Evolutionary conservation across 2,113 vertebrate species (phyloP).

Genomic region (Gasterosteus nipponicus): DNA sequence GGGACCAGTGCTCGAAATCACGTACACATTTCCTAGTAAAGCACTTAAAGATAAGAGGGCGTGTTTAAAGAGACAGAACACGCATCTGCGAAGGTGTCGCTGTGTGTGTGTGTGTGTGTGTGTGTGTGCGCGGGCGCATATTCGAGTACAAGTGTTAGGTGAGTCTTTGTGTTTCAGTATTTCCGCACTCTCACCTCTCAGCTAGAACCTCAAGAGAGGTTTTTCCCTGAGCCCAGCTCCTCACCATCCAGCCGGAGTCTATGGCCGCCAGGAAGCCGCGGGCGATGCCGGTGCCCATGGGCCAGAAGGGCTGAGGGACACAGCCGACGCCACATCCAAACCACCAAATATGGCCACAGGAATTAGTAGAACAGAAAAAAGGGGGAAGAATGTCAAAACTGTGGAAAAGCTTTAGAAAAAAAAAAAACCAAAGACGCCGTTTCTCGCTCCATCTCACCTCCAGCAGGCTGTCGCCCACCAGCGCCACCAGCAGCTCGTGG

Average conservation of each 20-base stretch:
- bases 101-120: background rate
- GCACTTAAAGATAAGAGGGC: slow-evolving; percentile 72
- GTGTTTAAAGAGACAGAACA: slow-evolving; percentile 46
- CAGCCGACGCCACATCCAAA: slow-evolving; percentile 40
- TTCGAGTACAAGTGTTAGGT: background rate
- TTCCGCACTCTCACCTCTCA: slow-evolving; percentile 88
- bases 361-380: background rate
- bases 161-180: slow-evolving; percentile 30
- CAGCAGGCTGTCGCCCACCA: slow-evolving; percentile 95
- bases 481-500: slow-evolving; percentile 90
- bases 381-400: background rate
- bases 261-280: slow-evolving; percentile 97
- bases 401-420: background rate
- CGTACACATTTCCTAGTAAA: slow-evolving; percentile 61
- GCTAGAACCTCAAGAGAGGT: slow-evolving; percentile 92
- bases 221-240: slow-evolving; percentile 92
- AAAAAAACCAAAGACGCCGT: background rate
- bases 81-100: background rate
- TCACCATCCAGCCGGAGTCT: slow-evolving; percentile 98
- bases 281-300: slow-evolving; percentile 98
- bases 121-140: background rate
- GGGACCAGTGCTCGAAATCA: slow-evolving; percentile 56
- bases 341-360: slow-evolving; percentile 50
- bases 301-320: slow-evolving; percentile 92
- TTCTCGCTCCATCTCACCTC: slow-evolving; percentile 83